Evolutionary conservation across 2,888 invertebrate genomes (phyloP).

Genomic region (Dasysyrphus albostriatus): DNA sequence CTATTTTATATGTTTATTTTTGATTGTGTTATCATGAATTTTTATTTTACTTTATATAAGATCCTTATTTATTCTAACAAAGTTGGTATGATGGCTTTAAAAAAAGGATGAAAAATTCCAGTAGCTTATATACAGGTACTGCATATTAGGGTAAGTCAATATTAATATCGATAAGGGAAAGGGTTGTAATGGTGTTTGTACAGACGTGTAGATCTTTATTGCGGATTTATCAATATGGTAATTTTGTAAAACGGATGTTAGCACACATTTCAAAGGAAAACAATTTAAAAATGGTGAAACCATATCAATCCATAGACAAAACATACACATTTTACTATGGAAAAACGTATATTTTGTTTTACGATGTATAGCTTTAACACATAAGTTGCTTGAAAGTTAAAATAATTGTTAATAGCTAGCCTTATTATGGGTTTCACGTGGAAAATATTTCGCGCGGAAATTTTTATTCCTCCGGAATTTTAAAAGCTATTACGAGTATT

Average conservation of each 20-base stretch:
- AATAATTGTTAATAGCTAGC: too few species aligned
- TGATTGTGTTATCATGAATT: slow-evolving; percentile 8
- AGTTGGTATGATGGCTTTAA: slow-evolving; percentile 21
- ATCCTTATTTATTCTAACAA: slow-evolving; percentile 46
- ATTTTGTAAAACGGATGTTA: slow-evolving; percentile 20
- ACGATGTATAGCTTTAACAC: too few species aligned
- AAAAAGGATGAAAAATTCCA: slow-evolving; percentile 38
- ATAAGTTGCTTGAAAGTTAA: too few species aligned
- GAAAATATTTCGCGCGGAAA: too few species aligned
- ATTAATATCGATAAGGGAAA: slow-evolving; percentile 38
- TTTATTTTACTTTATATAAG: slow-evolving; percentile 24
- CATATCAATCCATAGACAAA: too few species aligned
- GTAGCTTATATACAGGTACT: slow-evolving; percentile 37
- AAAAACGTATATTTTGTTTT: too few species aligned
- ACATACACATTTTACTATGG: too few species aligned
- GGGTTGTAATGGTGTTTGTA: slow-evolving; percentile 26
- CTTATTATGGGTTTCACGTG: too few species aligned
- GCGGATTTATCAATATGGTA: background rate
- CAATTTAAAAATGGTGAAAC: background rate
- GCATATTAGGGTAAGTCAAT: slow-evolving; percentile 5
- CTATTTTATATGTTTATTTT: slow-evolving; percentile 16
- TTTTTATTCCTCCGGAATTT: too few species aligned
- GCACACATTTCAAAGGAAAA: background rate
- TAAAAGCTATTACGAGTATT: too few species aligned
- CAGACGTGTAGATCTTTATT: slow-evolving; percentile 7